phyloP scores from a whole-genome alignment of 2,113 vertebrate species.

The Lanius ludovicianus region DNA sequence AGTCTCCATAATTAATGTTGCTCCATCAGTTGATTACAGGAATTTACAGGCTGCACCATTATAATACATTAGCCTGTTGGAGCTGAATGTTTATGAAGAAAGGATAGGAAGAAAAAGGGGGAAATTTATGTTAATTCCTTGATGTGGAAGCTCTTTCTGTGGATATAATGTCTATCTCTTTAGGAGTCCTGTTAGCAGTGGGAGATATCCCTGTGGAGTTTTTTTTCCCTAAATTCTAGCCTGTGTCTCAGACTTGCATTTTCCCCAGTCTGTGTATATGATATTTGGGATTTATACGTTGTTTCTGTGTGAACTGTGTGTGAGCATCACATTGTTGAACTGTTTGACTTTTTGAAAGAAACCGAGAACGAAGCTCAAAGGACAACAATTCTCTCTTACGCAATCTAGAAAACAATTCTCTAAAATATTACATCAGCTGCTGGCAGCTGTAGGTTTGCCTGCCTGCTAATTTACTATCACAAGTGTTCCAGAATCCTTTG shows the following conservation, averaged over 20 bases:
- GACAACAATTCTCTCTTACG: neutral
- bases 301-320: neutral
- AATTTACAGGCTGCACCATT: neutral
- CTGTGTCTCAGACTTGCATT: neutral
- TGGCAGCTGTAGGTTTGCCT: conserved; percentile 48
- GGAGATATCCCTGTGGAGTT: neutral
- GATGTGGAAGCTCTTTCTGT: neutral
- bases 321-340: conserved; percentile 10
- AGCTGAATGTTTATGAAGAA: neutral
- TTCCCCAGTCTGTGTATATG: neutral
- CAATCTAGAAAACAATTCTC: conserved; percentile 45
- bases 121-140: neutral
- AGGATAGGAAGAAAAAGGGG: neutral
- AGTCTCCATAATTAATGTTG: conserved; percentile 6
- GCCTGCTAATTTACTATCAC: conserved; percentile 41
- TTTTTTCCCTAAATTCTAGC: neutral
- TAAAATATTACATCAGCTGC: conserved; percentile 58
- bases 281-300: neutral
- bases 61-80: neutral
- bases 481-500: conserved; percentile 53
- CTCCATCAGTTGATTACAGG: conserved; percentile 13
- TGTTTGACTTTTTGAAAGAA: conserved; percentile 22
- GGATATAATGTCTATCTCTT: neutral
- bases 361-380: neutral
- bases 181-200: neutral